Evolutionary conservation across 2,113 vertebrate species (phyloP).

Genomic region (Leptobrachium leishanense): DNA sequence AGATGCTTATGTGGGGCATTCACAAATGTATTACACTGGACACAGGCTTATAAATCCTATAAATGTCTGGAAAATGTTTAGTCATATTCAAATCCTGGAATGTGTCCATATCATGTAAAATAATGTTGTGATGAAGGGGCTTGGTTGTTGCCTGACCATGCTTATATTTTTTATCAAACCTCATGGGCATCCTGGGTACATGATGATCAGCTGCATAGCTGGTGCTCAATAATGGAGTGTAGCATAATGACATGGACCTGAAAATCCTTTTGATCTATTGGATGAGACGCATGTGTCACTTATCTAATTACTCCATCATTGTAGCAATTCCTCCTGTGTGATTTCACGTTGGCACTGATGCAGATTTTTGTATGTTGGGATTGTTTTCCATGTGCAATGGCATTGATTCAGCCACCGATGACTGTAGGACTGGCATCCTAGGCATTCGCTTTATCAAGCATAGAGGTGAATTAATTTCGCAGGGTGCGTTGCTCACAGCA

Average conservation of each 20-base stretch:
- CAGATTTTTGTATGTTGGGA: not conserved
- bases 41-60: too few relatives aligned
- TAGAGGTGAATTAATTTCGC: constrained; percentile 64
- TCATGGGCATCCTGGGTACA: too few relatives aligned
- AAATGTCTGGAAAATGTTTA: too few relatives aligned
- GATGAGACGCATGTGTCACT: constrained; percentile 61
- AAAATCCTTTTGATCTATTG: constrained; percentile 69
- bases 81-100: too few relatives aligned
- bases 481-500: constrained; percentile 42
- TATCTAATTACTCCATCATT: constrained; percentile 65
- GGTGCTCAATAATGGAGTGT: not conserved
- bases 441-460: constrained; percentile 64
- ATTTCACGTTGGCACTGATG: constrained; percentile 44
- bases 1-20: too few relatives aligned
- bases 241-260: constrained; percentile 60
- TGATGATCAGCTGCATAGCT: not conserved
- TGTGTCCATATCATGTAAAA: too few relatives aligned
- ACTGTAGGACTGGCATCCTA: constrained; percentile 62
- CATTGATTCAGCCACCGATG: constrained; percentile 48
- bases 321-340: constrained; percentile 57
- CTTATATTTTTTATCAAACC: too few relatives aligned
- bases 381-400: constrained; percentile 48
- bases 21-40: too few relatives aligned
- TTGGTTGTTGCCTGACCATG: too few relatives aligned
- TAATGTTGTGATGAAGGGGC: too few relatives aligned